These are phyloP conservation scores for Jaculus jaculus DNA, from an alignment of 2,113 vertebrate genomes.

Conservation along the genomic window DNA sequence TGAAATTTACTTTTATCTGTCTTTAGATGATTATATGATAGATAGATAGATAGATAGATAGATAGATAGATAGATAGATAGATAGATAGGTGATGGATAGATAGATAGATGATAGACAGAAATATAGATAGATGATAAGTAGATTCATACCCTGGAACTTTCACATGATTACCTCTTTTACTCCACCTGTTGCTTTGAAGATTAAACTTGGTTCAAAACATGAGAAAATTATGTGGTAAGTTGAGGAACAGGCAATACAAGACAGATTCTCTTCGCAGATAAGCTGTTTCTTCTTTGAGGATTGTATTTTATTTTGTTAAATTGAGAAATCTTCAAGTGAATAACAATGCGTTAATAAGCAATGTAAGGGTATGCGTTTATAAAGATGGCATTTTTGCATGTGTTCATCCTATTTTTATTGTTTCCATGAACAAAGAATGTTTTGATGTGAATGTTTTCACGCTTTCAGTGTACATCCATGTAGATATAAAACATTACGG, in stretches of 20 bases:
- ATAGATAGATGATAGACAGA: neutral
- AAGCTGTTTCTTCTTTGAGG: neutral
- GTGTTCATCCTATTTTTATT: neutral
- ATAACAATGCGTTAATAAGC: neutral
- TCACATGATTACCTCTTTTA: neutral
- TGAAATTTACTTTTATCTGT: neutral
- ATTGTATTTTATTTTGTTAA: neutral
- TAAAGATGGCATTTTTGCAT: neutral
- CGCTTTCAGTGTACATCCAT: neutral
- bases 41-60: too few relatives aligned
- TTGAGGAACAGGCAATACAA: neutral
- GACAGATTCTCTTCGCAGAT: neutral
- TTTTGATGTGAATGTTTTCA: constrained; percentile 4
- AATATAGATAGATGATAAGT: too few relatives aligned
- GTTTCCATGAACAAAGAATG: neutral
- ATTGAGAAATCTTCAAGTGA: neutral
- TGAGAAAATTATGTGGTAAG: neutral
- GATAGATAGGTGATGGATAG: too few relatives aligned
- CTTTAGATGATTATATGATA: too few relatives aligned
- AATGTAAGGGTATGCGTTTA: neutral
- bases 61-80: too few relatives aligned
- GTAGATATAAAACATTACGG: neutral
- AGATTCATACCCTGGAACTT: neutral
- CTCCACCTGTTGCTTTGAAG: neutral
- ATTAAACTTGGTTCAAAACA: neutral